These are phyloP conservation scores for Odocoileus hemionus DNA, from an alignment of 2,113 vertebrate species.

Conservation along the genomic window DNA sequence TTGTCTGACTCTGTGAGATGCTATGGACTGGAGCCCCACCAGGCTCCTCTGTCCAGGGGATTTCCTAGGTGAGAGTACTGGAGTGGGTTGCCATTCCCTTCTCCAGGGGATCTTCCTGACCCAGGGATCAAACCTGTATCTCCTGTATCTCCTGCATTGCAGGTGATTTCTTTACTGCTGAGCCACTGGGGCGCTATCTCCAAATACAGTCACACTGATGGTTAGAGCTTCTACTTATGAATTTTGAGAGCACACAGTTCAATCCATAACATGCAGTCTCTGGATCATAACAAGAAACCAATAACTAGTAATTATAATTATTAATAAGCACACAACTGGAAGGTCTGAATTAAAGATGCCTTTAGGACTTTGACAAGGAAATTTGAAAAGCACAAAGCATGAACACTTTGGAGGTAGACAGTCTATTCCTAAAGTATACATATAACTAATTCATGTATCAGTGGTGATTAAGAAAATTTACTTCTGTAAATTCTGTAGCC, in stretches of 20 bases:
- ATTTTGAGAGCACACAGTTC: background rate
- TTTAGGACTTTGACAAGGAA: background rate
- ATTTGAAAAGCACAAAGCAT: background rate
- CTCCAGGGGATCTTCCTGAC: background rate
- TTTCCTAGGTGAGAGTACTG: background rate
- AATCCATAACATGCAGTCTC: background rate
- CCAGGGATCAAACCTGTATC: background rate
- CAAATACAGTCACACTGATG: background rate
- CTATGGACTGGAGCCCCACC: background rate
- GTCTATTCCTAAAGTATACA: background rate
- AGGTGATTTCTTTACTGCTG: background rate
- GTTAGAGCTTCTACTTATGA: background rate
- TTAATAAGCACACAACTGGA: background rate
- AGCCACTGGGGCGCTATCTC: background rate
- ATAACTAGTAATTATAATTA: background rate
- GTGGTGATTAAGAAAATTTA: background rate
- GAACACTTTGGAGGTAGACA: background rate
- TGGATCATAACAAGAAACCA: background rate
- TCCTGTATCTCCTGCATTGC: background rate
- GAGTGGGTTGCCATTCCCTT: background rate
- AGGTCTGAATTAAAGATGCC: background rate
- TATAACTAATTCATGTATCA: background rate
- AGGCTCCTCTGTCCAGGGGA: background rate
- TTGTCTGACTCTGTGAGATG: accelerated
- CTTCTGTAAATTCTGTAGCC: background rate